Conservation (phyloP, 2,888 invertebrate species). For the Ctena decussata region DNA sequence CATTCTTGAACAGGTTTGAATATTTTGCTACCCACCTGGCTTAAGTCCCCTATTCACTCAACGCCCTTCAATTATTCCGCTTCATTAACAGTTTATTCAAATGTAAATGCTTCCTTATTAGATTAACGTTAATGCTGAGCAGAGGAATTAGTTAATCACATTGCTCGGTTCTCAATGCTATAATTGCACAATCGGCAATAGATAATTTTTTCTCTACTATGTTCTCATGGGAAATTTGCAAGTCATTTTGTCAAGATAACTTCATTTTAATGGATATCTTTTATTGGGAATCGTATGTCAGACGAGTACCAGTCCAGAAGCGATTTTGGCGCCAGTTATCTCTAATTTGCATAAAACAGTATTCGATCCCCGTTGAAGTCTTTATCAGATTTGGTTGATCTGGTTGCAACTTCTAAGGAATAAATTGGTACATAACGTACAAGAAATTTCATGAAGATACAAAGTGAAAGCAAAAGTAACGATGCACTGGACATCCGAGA, state of each 20-base stretch:
- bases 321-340: background rate
- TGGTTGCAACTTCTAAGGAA: too few species aligned
- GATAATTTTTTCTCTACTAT: background rate
- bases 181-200: background rate
- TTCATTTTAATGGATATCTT: background rate
- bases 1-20: too few species aligned
- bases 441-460: too few species aligned
- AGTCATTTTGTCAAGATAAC: background rate
- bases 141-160: background rate
- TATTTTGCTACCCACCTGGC: too few species aligned
- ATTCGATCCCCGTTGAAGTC: background rate
- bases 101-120: background rate
- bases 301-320: background rate
- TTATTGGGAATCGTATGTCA: background rate
- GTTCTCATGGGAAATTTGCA: background rate
- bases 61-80: background rate
- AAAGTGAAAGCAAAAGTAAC: too few species aligned
- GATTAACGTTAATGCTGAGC: background rate
- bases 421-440: too few species aligned
- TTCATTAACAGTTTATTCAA: background rate
- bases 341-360: background rate
- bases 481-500: too few species aligned
- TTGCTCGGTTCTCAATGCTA: background rate
- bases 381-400: too few species aligned
- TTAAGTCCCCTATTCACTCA: too few species aligned